These are phyloP conservation scores for Hypsopygia costalis DNA, from an alignment of 2,888 invertebrate genomes.

Conservation along the genomic window DNA sequence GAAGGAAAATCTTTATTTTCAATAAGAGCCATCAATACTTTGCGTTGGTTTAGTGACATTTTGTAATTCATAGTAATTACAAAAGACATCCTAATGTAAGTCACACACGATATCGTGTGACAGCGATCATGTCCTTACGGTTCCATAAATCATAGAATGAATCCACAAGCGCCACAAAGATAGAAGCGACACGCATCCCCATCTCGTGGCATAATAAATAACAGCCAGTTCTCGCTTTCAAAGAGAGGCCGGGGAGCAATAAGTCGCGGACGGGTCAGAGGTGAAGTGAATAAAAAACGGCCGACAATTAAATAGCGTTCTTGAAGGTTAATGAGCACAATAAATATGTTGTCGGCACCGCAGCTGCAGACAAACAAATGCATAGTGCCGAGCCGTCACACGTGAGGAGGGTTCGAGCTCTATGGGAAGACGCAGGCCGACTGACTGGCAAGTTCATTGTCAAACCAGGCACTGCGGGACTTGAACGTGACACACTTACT, in stretches of 20 bases:
- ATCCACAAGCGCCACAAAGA: constrained; percentile 74
- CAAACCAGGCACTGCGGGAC: constrained; percentile 43
- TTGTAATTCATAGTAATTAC: no score
- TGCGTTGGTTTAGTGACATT: no score
- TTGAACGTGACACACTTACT: constrained; percentile 52
- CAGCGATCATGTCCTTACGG: constrained; percentile 72
- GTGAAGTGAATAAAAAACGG: constrained; percentile 80
- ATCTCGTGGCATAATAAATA: constrained; percentile 71
- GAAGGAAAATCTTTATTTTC: no score
- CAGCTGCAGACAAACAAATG: constrained; percentile 78
- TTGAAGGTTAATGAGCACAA: constrained; percentile 80
- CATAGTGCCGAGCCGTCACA: constrained; percentile 55
- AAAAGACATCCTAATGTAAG: constrained; percentile 8
- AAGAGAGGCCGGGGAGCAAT: constrained; percentile 75
- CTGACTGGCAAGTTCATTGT: constrained; percentile 71
- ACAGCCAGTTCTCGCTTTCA: constrained; percentile 76
- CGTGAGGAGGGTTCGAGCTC: constrained; percentile 62
- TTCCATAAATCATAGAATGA: constrained; percentile 66
- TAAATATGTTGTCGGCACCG: constrained; percentile 80
- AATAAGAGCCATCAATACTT: no score
- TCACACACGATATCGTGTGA: constrained; percentile 43
- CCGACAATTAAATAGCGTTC: constrained; percentile 81
- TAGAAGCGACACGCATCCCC: constrained; percentile 72
- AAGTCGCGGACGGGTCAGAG: constrained; percentile 77
- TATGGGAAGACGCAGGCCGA: constrained; percentile 33